Evolutionary conservation across 2,113 vertebrate species (phyloP), one percentile per base, ranked within the genome.

Genomic region (Nycticebus coucang): DNA sequence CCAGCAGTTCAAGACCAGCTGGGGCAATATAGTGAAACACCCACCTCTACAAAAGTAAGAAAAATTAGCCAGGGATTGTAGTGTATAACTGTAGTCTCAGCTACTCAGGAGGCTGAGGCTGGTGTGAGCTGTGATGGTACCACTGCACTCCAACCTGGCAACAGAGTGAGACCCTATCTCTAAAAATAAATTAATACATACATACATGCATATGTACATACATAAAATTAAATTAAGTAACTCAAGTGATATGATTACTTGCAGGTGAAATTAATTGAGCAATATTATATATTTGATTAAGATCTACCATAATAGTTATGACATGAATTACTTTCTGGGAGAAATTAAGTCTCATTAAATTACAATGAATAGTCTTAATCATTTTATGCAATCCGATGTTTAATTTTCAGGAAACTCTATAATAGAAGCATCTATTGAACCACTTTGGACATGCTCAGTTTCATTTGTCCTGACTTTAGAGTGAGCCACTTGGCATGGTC

Each of bases 241-340:
- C 92, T 7, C 22, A 69, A 81, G 12, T 82, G 74, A 72, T 60
- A 71, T 4, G 85, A 89, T 91, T 92, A 87, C 92, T 53, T 6
- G 87, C 26, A 89, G 9, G 10, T 91, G 84, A 72, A 59, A 93
- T 69, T 4, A 45, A 85, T 15, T 33, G 18, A 81, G 15, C 8
- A 78, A 37, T 71, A 18, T 77, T 91, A 0, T 57, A 77, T 35
- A 89, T 93, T 90, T 79, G 69, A 85, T 87, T 94, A 77, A 87
- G 50, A 69, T 69, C 28, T 9, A 84, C 26, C 2, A 79, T 68
- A 96, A 53, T 41, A 68, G 7, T 4, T 62, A 62, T 30, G 41
- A 0, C 33, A 89, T 53, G 18, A 11, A 12, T 95, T 78, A 78
- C 33, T 26, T 15, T 18, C 22, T 77, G n/a, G 45, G 50, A 86